Evolutionary conservation across 1,140 invertebrate genomes (phyloP).

Genomic region (Brachionus koreanus): DNA sequence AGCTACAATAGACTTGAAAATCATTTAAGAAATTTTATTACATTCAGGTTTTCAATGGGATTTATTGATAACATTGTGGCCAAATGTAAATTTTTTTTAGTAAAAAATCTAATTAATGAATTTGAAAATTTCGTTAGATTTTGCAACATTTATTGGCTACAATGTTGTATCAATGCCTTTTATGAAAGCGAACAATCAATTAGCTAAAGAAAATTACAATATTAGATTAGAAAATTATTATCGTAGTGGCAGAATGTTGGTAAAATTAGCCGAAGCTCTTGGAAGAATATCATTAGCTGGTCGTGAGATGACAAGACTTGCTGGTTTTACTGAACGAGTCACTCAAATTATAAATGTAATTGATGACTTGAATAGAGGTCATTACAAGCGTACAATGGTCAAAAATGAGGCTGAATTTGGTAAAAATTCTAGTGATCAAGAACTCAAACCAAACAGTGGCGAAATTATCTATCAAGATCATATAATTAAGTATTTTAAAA

Average conservation of each 20-base stretch:
- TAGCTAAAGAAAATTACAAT: constrained; percentile 62
- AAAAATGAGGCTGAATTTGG: constrained; percentile 48
- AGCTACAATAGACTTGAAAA: constrained; percentile 82
- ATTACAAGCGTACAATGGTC: constrained; percentile 83
- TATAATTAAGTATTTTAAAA: constrained; percentile 67
- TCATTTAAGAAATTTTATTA: constrained; percentile 81
- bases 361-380: constrained; percentile 76
- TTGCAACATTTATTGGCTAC: constrained; percentile 90
- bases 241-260: constrained; percentile 89
- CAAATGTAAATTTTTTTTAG: constrained; percentile 72
- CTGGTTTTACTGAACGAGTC: constrained; percentile 86
- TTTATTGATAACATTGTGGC: constrained; percentile 91
- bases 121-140: constrained; percentile 65
- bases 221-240: constrained; percentile 80
- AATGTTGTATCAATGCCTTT: constrained; percentile 90
- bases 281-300: constrained; percentile 87
- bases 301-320: constrained; percentile 83
- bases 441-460: constrained; percentile 17
- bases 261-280: constrained; percentile 89
- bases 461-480: constrained; percentile 66
- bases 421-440: background rate
- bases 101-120: background rate
- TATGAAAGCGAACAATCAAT: constrained; percentile 64
- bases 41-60: constrained; percentile 87
- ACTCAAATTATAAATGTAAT: constrained; percentile 82